A percentile compares a stretch with the other conserved stretches of the same genome.
These are phyloP conservation scores for Florisuga fusca DNA, from an alignment of 2,797 vertebrate species.

Conservation along the genomic window DNA sequence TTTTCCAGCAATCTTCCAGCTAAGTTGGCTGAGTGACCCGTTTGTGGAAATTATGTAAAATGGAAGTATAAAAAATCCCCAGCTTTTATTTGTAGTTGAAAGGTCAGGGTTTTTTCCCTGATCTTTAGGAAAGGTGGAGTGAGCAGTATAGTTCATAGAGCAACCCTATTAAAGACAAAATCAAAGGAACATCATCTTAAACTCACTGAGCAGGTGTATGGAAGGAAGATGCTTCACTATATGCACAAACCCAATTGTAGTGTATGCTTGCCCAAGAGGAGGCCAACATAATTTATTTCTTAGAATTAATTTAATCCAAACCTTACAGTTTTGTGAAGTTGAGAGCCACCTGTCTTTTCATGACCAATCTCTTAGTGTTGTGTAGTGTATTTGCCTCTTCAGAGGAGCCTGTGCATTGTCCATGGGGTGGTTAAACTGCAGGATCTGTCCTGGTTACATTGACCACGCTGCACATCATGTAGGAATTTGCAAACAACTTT, in stretches of 20 bases:
- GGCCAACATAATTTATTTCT: background rate
- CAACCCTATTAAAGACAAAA: background rate
- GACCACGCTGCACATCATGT: accelerated
- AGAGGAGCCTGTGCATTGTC: background rate
- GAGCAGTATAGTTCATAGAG: background rate
- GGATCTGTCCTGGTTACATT: background rate
- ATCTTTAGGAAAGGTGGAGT: background rate
- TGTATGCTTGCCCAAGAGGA: background rate
- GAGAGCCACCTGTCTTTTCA: background rate
- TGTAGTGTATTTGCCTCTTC: background rate
- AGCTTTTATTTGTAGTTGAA: background rate
- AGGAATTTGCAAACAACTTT: background rate
- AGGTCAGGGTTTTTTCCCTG: background rate
- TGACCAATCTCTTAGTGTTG: background rate
- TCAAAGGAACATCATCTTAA: background rate
- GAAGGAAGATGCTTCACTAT: background rate
- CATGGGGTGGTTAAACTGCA: background rate
- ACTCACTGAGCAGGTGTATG: background rate
- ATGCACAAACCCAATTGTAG: background rate
- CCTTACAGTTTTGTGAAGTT: background rate
- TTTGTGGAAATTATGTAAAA: background rate
- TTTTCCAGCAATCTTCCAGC: background rate
- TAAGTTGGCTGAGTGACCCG: background rate
- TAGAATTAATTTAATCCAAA: background rate
- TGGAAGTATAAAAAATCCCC: background rate